phyloP scores from a whole-genome alignment of 1,140 invertebrate genomes.

The Caenorhabditis tropicalis region DNA sequence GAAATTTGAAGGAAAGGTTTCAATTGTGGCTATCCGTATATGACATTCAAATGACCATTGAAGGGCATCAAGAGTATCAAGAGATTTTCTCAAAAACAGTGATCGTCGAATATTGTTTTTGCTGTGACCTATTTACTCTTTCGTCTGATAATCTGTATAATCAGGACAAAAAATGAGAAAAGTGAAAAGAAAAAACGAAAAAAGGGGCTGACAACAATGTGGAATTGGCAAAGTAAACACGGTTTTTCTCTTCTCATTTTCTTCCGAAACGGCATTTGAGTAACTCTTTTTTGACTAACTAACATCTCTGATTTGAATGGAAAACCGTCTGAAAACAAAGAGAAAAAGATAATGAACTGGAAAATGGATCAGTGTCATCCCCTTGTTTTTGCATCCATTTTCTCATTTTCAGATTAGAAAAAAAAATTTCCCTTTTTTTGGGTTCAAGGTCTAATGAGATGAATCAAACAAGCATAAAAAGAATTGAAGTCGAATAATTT shows the following conservation, averaged over 20 bases:
- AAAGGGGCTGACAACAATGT: background rate
- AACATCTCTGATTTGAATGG: background rate
- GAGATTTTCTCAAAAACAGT: no score
- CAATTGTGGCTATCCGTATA: background rate
- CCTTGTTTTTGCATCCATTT: background rate
- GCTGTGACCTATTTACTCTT: background rate
- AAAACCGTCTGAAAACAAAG: background rate
- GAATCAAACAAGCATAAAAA: background rate
- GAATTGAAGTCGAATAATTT: background rate
- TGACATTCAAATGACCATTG: no score
- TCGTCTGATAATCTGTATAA: background rate
- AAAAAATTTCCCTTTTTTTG: background rate
- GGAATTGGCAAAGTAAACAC: conserved; percentile 22
- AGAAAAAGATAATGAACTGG: background rate
- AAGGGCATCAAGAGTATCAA: no score
- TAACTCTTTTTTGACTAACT: background rate
- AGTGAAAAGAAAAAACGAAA: background rate
- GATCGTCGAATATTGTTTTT: no score
- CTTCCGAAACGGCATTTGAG: background rate
- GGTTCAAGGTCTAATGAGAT: background rate
- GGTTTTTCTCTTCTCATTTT: background rate
- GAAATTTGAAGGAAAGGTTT: background rate
- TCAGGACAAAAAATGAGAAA: background rate
- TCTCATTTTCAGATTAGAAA: background rate
- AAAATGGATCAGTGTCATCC: background rate